phyloP scores from a whole-genome alignment of 1,140 invertebrate genomes.

The Eriocheir sinensis region DNA sequence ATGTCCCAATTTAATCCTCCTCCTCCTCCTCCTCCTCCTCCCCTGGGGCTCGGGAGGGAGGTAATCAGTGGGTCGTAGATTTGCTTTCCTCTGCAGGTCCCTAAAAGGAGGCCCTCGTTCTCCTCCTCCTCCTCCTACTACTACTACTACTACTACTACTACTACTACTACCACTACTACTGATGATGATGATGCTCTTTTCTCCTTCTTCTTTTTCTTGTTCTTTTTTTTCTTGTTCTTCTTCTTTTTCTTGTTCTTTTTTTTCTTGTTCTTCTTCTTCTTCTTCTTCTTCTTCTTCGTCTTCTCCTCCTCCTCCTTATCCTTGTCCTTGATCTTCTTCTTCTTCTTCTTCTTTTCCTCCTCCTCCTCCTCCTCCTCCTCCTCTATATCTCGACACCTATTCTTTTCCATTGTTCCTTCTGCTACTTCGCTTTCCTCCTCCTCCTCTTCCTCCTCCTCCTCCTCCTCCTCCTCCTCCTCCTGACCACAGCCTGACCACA shows the following conservation, averaged over 20 bases:
- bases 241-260: neutral
- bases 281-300: no score
- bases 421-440: no score
- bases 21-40: neutral
- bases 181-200: no score
- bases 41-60: neutral
- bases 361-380: neutral
- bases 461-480: neutral
- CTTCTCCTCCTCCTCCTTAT: neutral
- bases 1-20: no score
- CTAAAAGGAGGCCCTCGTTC: no score
- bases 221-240: neutral
- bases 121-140: no score
- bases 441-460: neutral
- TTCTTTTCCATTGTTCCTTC: no score
- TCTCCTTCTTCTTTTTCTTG: neutral
- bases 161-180: no score
- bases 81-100: neutral
- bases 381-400: no score
- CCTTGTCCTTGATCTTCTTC: neutral
- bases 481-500: neutral
- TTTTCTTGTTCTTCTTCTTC: no score
- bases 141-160: no score
- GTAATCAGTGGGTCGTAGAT: neutral
- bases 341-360: no score